These are phyloP conservation scores for Dryadula phaetusa DNA, from an alignment of 2,888 invertebrate species.

Conservation along the genomic window DNA sequence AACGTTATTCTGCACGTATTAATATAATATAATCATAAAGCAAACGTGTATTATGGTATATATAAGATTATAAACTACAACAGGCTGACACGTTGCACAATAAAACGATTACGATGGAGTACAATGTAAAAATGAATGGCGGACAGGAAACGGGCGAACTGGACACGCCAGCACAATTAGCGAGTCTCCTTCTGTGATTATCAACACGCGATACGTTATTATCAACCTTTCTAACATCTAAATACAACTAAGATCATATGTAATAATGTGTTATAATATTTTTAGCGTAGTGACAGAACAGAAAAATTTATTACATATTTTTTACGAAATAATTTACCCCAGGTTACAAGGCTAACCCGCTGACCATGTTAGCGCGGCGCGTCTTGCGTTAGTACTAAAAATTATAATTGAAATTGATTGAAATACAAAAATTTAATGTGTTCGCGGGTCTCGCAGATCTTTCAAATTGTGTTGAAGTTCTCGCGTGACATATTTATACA, in stretches of 20 bases:
- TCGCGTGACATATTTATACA: too few species aligned
- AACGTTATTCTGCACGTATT: too few species aligned
- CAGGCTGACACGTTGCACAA: conserved; percentile 41
- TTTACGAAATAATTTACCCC: not conserved
- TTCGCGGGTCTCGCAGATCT: too few species aligned
- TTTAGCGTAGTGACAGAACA: not conserved
- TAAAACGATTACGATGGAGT: conserved; percentile 48
- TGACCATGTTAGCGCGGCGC: too few species aligned
- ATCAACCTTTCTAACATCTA: conserved; percentile 30
- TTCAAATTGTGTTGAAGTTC: too few species aligned
- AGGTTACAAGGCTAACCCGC: not conserved
- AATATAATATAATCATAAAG: not conserved
- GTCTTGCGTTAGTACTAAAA: too few species aligned
- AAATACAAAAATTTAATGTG: too few species aligned
- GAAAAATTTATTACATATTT: not conserved
- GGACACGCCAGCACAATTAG: conserved; percentile 46
- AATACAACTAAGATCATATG: conserved; percentile 10
- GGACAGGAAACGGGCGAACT: conserved; percentile 60
- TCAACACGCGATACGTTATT: conserved; percentile 39
- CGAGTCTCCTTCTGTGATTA: conserved; percentile 41
- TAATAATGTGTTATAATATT: not conserved
- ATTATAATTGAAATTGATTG: too few species aligned
- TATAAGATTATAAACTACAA: conserved; percentile 1
- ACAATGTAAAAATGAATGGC: conserved; percentile 52
- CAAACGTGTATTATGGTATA: not conserved